Evolutionary conservation across 2,888 invertebrate genomes (phyloP).

Genomic region (Mystacides longicornis): DNA sequence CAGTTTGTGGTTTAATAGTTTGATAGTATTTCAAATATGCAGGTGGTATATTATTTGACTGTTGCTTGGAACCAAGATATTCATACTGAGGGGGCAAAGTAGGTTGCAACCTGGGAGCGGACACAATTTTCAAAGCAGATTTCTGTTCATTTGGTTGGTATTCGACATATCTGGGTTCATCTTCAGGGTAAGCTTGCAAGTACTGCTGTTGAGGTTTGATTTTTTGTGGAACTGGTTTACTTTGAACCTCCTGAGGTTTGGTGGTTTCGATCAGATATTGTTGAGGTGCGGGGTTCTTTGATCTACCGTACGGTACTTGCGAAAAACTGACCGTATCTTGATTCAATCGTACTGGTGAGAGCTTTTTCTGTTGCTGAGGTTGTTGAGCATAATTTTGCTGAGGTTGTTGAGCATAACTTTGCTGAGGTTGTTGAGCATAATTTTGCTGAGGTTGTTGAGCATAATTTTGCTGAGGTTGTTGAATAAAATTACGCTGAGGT

Average conservation of each 20-base stretch:
- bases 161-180: conserved; percentile 21
- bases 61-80: conserved; percentile 16
- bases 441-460: not conserved
- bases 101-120: conserved; percentile 40
- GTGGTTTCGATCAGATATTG: conserved; percentile 48
- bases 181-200: conserved; percentile 8
- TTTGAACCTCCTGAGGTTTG: conserved; percentile 17
- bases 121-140: conserved; percentile 35
- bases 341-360: conserved; percentile 6
- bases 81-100: conserved; percentile 27
- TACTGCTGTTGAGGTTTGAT: conserved; percentile 18
- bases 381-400: not conserved
- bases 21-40: conserved; percentile 24
- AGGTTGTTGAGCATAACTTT: not conserved
- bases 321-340: conserved; percentile 16
- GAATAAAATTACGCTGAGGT: not conserved
- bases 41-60: conserved; percentile 12
- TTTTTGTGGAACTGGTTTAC: conserved; percentile 14
- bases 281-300: conserved; percentile 32
- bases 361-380: not conserved
- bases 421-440: not conserved
- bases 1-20: conserved; percentile 17
- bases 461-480: not conserved
- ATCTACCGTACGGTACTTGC: conserved; percentile 11
- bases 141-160: not conserved